phyloP scores from a whole-genome alignment of 2,888 invertebrate genomes.

The Eupithecia abbreviata region DNA sequence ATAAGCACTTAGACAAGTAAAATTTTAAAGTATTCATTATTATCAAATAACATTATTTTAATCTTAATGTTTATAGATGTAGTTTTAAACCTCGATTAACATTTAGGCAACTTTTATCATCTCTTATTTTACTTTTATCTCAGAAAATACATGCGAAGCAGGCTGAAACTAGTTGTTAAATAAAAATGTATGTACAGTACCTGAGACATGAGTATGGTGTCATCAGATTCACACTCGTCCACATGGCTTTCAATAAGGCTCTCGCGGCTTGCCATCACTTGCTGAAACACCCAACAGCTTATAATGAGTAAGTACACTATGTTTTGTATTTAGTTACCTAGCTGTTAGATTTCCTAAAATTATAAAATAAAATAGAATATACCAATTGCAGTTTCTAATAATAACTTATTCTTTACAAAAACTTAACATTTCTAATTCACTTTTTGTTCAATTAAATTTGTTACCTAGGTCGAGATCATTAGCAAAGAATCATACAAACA shows the following conservation, averaged over 20 bases:
- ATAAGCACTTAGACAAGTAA: no score
- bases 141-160: background rate
- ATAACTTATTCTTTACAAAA: no score
- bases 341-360: no score
- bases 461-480: no score
- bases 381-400: background rate
- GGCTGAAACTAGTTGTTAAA: background rate
- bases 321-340: no score
- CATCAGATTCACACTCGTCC: slow-evolving; percentile 90
- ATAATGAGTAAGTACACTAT: no score
- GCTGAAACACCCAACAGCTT: slow-evolving; percentile 68
- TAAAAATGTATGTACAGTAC: slow-evolving; percentile 62
- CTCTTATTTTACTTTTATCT: no score
- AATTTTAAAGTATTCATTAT: no score
- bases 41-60: no score
- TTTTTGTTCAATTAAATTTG: no score
- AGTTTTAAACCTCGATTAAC: background rate
- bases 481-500: background rate
- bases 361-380: background rate
- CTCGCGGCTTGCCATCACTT: slow-evolving; percentile 91
- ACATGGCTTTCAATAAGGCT: slow-evolving; percentile 88
- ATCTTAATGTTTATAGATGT: no score
- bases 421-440: no score
- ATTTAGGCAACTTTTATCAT: background rate
- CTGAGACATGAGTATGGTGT: slow-evolving; percentile 90